Evolutionary conservation across 2,113 vertebrate genomes (phyloP).

Genomic region (Ceyx margarethae): DNA sequence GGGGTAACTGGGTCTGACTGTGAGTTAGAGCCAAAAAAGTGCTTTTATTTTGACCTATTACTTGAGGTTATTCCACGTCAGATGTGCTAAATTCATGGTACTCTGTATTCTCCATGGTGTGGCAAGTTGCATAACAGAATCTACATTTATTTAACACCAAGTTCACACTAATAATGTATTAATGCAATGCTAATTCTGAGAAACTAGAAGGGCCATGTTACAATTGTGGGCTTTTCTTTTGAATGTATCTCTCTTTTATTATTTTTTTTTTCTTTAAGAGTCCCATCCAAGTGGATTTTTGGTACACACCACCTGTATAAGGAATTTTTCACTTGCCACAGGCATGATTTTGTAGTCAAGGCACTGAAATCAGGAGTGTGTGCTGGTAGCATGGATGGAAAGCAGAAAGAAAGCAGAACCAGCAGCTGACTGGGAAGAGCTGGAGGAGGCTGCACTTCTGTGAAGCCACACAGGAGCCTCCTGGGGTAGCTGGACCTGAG

Average conservation of each 20-base stretch:
- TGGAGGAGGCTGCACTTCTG: rapidly evolving
- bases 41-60: constrained; percentile 24
- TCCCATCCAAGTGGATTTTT: not conserved
- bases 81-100: not conserved
- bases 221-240: not conserved
- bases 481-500: not conserved
- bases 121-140: not conserved
- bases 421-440: not conserved
- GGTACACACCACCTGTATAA: not conserved
- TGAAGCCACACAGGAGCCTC: not conserved
- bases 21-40: not conserved
- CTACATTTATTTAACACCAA: not conserved
- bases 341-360: not conserved
- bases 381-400: not conserved
- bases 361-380: not conserved
- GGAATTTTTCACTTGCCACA: not conserved
- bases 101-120: not conserved
- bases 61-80: not conserved
- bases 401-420: not conserved
- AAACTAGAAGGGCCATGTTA: not conserved
- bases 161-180: not conserved
- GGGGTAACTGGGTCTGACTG: not conserved
- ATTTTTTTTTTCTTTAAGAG: not conserved
- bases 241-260: not conserved
- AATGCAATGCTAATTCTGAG: not conserved